Evolutionary conservation across 2,797 vertebrate genomes (phyloP), one percentile per base, ranked within the genome.

Genomic region (Geotria australis): DNA sequence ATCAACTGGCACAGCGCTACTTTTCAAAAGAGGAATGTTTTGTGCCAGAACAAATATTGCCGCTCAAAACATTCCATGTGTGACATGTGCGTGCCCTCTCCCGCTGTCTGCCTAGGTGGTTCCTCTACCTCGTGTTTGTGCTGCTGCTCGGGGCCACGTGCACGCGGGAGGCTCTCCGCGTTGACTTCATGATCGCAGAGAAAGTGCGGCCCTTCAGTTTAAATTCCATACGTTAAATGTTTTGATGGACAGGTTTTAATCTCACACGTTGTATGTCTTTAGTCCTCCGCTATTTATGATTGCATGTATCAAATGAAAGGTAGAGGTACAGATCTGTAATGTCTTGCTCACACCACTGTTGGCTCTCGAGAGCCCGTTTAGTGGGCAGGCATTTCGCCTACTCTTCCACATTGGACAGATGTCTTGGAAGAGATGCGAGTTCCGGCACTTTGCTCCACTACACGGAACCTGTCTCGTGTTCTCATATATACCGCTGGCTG

Each of bases 121-220:
- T 96, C 76, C 77, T 99, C 58, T 96, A 99, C 74, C 72, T 94
- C 53, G 72, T 95, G 67, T 99, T 99, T 57, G 79, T 85, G 64
- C 84, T 99, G 69, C 74, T 99, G 70, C 74, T 99, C 47, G 86
- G 91, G 66, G 79, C 83, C 66, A 72, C 83, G 72, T 98, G 88
- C 64, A 85, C 79, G 57, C 77, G 89, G 62, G 85, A 91, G 63
- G 77, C 78, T 7, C 83, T 98, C 58, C 83, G 75, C 63, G 78
- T 74, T 59, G 82, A 98, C 71, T 96, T 96, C 74, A 79, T 95
- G 76, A 94, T 96, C 63, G 86, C 88, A 13, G 85, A 96, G 73
- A 96, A 93, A 86, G 91, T 95, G 74, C 79, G 45, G 8, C 48
- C 9, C 49, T 9, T 56, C 46, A 51, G 8, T 47, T 13, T 9